Evolutionary conservation across 2,797 vertebrate species (phyloP).

Genomic region (Oryzias dopingdopingensis): DNA sequence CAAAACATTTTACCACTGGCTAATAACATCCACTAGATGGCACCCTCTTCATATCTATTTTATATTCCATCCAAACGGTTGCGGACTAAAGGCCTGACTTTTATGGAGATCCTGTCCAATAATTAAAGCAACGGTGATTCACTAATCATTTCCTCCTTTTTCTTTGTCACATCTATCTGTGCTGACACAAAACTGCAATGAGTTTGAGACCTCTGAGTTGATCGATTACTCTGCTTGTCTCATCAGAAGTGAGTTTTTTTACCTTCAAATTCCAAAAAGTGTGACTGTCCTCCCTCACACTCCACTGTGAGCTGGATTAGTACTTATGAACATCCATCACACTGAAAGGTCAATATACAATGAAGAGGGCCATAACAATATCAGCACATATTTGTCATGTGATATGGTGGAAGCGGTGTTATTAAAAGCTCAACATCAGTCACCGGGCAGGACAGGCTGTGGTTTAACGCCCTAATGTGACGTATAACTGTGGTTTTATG

Average conservation of each 20-base stretch:
- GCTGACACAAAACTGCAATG: not conserved
- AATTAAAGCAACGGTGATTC: conserved; percentile 24
- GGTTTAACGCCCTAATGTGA: conserved; percentile 20
- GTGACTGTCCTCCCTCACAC: conserved; percentile 25
- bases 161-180: not conserved
- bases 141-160: not conserved
- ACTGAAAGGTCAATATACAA: conserved; percentile 62
- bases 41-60: conserved; percentile 22
- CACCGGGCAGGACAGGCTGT: conserved; percentile 44
- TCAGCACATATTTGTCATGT: conserved; percentile 54
- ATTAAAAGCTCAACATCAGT: conserved; percentile 50
- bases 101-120: conserved; percentile 12
- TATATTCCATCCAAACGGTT: not conserved
- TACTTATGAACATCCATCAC: conserved; percentile 59
- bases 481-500: conserved; percentile 2
- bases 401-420: conserved; percentile 27
- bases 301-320: conserved; percentile 28
- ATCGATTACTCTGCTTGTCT: not conserved
- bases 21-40: conserved; percentile 52
- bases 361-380: conserved; percentile 55
- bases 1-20: conserved; percentile 28
- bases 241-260: conserved; percentile 30
- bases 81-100: conserved; percentile 10
- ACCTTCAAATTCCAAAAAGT: conserved; percentile 1
- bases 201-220: no score